Conservation (phyloP, 1,140 invertebrate species). For the Dendrolimus kikuchii region DNA sequence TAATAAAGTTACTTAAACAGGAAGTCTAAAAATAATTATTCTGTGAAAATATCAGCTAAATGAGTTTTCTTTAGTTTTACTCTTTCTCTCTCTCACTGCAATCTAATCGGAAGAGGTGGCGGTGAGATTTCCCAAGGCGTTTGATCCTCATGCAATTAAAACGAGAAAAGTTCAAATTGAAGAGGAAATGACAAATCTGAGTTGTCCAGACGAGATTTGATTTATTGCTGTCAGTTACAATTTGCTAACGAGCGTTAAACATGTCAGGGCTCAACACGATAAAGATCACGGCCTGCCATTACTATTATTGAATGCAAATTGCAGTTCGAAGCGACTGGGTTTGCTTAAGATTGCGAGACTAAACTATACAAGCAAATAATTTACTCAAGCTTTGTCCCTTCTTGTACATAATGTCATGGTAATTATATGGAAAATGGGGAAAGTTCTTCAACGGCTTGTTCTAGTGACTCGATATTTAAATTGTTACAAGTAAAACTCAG, state of each 20-base stretch:
- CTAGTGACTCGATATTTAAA: too few relatives aligned
- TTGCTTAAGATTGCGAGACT: slow-evolving; percentile 22
- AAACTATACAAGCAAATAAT: slow-evolving; percentile 42
- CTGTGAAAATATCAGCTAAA: too few relatives aligned
- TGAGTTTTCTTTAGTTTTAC: too few relatives aligned
- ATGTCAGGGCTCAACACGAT: slow-evolving; percentile 36
- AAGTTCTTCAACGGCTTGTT: slow-evolving; percentile 10
- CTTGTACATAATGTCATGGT: too few relatives aligned
- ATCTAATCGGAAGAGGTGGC: too few relatives aligned
- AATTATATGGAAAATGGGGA: slow-evolving; percentile 10
- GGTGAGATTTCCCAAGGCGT: too few relatives aligned
- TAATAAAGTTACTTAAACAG: too few relatives aligned
- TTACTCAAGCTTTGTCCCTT: slow-evolving; percentile 30
- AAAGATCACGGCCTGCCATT: slow-evolving; percentile 36
- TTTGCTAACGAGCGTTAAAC: slow-evolving; percentile 52
- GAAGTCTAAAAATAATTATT: too few relatives aligned
- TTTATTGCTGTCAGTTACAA: slow-evolving; percentile 48
- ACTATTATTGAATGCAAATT: slow-evolving; percentile 51
- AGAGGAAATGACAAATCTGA: background rate
- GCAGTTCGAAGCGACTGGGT: slow-evolving; percentile 23
- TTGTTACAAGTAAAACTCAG: too few relatives aligned
- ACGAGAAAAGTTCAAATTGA: too few relatives aligned
- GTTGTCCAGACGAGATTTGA: slow-evolving; percentile 27
- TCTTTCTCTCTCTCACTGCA: too few relatives aligned
- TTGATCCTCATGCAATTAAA: too few relatives aligned